Conservation (phyloP, 2,797 vertebrate genomes). For the Botia almorhae region DNA sequence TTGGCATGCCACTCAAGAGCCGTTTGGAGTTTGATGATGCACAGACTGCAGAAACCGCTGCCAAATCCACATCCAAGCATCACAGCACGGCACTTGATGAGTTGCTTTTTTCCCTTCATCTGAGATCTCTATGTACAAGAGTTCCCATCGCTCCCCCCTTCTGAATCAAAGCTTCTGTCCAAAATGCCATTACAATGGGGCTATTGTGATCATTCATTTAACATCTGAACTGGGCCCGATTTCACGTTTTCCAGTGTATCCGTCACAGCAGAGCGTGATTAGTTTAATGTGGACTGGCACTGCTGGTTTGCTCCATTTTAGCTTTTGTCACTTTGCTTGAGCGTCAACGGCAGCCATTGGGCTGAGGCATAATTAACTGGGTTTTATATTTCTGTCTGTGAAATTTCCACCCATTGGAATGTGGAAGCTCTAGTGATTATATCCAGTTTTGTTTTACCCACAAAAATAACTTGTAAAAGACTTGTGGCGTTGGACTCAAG, state of each 20-base stretch:
- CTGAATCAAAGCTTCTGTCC: constrained; percentile 57
- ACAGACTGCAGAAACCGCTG: constrained; percentile 63
- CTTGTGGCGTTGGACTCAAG: constrained; percentile 9
- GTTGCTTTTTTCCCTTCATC: constrained; percentile 62
- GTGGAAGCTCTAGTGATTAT: not conserved
- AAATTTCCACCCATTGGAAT: constrained; percentile 27
- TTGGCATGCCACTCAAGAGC: constrained; percentile 76
- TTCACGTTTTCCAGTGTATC: constrained; percentile 56
- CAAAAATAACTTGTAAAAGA: constrained; percentile 15
- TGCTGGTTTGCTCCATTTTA: constrained; percentile 50
- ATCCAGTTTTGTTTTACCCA: constrained; percentile 16
- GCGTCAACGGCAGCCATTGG: constrained; percentile 59
- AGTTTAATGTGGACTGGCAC: constrained; percentile 65
- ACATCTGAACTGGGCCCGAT: constrained; percentile 66
- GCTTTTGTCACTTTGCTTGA: constrained; percentile 66
- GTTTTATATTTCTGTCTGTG: constrained; percentile 26
- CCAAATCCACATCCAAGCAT: constrained; percentile 78
- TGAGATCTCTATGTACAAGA: constrained; percentile 59
- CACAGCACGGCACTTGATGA: constrained; percentile 74
- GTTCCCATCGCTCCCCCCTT: constrained; percentile 65
- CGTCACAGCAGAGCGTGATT: constrained; percentile 63
- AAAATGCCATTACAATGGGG: constrained; percentile 65
- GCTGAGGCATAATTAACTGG: constrained; percentile 62
- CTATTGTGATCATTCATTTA: constrained; percentile 69
- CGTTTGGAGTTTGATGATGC: constrained; percentile 72